Evolutionary conservation across 1,140 invertebrate species (phyloP).

Genomic region (Drosophila pseudoobscura): DNA sequence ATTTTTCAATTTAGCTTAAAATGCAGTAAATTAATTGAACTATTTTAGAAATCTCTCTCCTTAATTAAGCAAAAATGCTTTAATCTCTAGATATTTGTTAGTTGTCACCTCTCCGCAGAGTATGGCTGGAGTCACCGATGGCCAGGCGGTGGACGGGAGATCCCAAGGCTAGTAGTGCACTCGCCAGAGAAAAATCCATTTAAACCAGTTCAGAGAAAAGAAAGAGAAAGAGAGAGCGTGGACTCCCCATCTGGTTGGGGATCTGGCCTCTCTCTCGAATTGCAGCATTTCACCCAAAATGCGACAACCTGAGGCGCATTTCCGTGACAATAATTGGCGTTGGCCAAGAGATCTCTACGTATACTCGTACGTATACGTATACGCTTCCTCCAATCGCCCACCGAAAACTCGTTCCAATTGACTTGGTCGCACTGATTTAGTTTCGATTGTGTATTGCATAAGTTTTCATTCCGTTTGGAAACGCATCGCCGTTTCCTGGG

Average conservation of each 20-base stretch:
- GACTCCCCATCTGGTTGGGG: conserved; percentile 9
- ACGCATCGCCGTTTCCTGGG: conserved; percentile 43
- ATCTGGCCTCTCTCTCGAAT: background rate
- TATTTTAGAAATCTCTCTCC: too few species aligned
- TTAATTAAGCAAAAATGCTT: too few species aligned
- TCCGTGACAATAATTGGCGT: conserved; percentile 66
- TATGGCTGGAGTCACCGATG: too few species aligned
- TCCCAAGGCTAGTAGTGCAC: conserved; percentile 46
- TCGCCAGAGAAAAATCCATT: conserved; percentile 16
- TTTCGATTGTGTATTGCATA: conserved; percentile 39
- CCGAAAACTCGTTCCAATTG: conserved; percentile 21
- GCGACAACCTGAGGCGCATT: conserved; percentile 51
- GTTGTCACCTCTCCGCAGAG: too few species aligned
- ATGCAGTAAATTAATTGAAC: too few species aligned
- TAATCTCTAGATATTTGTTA: too few species aligned
- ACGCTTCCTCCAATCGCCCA: conserved; percentile 29
- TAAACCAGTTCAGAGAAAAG: conserved; percentile 59
- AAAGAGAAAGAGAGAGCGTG: background rate
- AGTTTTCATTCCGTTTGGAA: conserved; percentile 10
- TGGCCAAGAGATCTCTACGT: conserved; percentile 24
- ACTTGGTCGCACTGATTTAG: conserved; percentile 40
- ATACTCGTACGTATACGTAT: background rate
- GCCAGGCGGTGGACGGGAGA: background rate
- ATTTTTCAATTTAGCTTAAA: too few species aligned
- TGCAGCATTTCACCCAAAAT: conserved; percentile 43